phyloP scores from a whole-genome alignment of 2,888 invertebrate species.

The Hirudinaria manillensis region DNA sequence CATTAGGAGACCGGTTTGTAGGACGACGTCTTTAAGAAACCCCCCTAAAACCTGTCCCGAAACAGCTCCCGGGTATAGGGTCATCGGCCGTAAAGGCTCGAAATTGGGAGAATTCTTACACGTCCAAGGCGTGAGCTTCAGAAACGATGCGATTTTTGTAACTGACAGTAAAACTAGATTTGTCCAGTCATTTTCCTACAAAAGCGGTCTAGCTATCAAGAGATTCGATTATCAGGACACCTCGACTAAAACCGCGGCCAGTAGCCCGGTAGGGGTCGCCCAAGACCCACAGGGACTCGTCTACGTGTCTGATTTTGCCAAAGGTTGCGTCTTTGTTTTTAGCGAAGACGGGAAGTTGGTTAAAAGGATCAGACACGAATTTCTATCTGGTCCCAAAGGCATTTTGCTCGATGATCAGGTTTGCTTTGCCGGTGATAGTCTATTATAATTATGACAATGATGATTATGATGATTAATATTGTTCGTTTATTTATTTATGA shows the following conservation, averaged over 20 bases:
- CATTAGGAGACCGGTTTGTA: background rate
- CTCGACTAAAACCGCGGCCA: background rate
- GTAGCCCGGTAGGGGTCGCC: background rate
- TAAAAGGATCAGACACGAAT: conserved; percentile 14
- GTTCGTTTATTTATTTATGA: too few relatives aligned
- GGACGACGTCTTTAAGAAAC: background rate
- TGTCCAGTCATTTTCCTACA: conserved; percentile 9
- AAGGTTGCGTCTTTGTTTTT: conserved; percentile 23
- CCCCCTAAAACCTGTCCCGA: background rate
- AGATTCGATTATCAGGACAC: background rate
- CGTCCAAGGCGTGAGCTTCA: conserved; percentile 20
- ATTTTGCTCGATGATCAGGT: conserved; percentile 12
- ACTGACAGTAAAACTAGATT: conserved; percentile 21
- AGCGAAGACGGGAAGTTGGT: conserved; percentile 3
- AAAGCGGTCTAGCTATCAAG: background rate
- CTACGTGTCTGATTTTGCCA: conserved; percentile 21
- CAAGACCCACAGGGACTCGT: background rate
- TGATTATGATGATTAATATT: too few relatives aligned
- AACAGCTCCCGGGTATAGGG: background rate
- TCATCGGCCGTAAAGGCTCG: conserved; percentile 16
- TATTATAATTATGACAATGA: too few relatives aligned
- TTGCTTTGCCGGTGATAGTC: background rate
- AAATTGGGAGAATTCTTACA: conserved; percentile 16
- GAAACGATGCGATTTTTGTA: background rate
- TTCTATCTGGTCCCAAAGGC: conserved; percentile 21